phyloP scores from a whole-genome alignment of 2,797 vertebrate species.

The Melanotaenia boesemani region DNA sequence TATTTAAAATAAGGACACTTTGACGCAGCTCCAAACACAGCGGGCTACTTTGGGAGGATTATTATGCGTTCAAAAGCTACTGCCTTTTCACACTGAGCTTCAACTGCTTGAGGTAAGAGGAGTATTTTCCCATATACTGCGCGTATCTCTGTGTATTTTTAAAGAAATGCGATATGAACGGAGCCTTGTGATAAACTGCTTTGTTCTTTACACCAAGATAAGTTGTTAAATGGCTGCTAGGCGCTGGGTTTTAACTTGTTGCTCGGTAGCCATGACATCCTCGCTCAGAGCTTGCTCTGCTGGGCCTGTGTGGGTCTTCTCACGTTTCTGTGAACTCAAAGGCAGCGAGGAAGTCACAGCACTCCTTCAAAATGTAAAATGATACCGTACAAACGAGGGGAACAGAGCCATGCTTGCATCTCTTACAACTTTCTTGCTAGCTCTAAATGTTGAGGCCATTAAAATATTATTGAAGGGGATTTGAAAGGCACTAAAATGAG shows the following conservation, averaged over 20 bases:
- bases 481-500: neutral
- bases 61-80: constrained; percentile 61
- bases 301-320: constrained; percentile 47
- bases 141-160: neutral
- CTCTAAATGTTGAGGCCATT: neutral
- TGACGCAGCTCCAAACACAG: neutral
- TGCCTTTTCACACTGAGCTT: constrained; percentile 49
- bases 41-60: constrained; percentile 41
- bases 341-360: constrained; percentile 11
- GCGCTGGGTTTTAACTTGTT: constrained; percentile 58
- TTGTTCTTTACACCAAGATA: neutral
- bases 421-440: neutral
- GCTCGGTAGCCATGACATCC: constrained; percentile 70
- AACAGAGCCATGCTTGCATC: neutral
- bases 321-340: constrained; percentile 57
- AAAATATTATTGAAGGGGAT: neutral
- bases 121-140: neutral
- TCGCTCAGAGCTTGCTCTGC: constrained; percentile 19
- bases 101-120: constrained; percentile 69
- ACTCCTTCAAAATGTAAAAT: constrained; percentile 17
- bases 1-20: neutral
- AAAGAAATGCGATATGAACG: neutral
- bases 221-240: constrained; percentile 39
- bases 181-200: neutral
- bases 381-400: constrained; percentile 5